Evolutionary conservation across 2,797 vertebrate species (phyloP), one percentile per base, ranked within the genome.

Genomic region (Todus mexicanus): DNA sequence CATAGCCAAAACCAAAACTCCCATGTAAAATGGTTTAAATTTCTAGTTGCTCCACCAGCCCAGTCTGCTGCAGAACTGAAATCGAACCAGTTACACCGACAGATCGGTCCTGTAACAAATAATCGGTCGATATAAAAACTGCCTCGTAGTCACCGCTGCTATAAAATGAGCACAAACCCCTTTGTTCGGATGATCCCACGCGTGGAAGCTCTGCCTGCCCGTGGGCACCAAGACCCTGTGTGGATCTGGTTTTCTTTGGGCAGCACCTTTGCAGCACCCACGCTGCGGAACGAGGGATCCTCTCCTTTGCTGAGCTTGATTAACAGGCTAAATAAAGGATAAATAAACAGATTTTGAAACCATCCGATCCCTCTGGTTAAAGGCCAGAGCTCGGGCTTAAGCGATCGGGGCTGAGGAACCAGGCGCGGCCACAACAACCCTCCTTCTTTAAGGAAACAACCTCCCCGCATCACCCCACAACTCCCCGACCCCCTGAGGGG

Each of bases 301-400:
- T 7, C 18, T 4, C 17, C 2, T 10, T 19, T 37, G 56, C 65
- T 3, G 14, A 38, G 15, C 42, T 42, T 0, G 1, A 3, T 12
- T 15, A 59, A 37, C 33, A 1, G 5, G 1, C 26, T 9, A 8
- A 4, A 25, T 3, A 2, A n/a, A n/a, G 9, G 29, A 17, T 1
- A 31, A 71, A 18, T 0, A 17, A 8, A 11, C 22, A 3, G 42
- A 38, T 29, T 47, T 9, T 7, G 7, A 29, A 42, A 27, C 12
- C 17, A 0, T 18, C 6, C 4, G 25, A 18, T 33, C 23, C 23
- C 45, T 12, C 7, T 5, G 7, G 25, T 33, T 8, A 2, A 4
- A n/a, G 14, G 15, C 9, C 0, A 5, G n/a, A 8, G n/a, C 10
- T 3, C 17, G 2, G 31, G 9, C 5, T 17, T 1, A 1, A 1